Evolutionary conservation across 2,797 vertebrate species (phyloP), one percentile per base, ranked within the genome.

Genomic region (Notoglanidium macrostoma): DNA sequence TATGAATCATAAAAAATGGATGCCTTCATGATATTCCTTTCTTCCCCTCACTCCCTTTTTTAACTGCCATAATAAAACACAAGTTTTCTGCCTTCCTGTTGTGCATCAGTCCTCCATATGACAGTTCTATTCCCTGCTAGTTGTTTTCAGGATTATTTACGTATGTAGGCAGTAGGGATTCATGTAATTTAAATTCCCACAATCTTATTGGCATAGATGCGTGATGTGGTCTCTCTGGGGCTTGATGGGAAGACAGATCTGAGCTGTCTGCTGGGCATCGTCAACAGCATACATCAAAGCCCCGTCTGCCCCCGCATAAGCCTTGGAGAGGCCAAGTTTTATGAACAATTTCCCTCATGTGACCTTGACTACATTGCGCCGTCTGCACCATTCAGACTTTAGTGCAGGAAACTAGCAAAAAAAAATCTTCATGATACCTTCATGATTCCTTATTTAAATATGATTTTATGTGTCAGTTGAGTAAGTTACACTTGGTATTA

Each of bases 71-170:
- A 91, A 90, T 86, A 87, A 90, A 54, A 40, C 54, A 51, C 23
- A 65, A n/a, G 23, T 65, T 81, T 88, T 88, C 67, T 51, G 88
- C 88, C 91, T 92, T 92, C 91, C 90, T 91, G 90, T 92, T 90
- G 90, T 83, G 86, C 77, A 85, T 91, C 88, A 90, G 87, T 21
- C 76, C 12, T 81, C 89, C 84, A 86, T 89, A 86, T 89, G 89
- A 90, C 90, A 91, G 90, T 92, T 80, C 63, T 68, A 74, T 89
- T 90, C 89, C 90, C 87, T 88, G 72, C 76, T 86, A 83, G 85
- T 85, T 81, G 8, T 89, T 63, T 89, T 83, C 29, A 87, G n/a
- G 74, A 51, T 77, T 29, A 84, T 86, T 73, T 26, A 88, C 61
- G 29, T 82, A 68, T 55, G 68, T 74, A 90, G 5, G 83, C 79